A percentile compares a stretch with the other conserved stretches of the same genome.
Evolutionary conservation across 2,888 invertebrate species (phyloP).

Genomic region (Rhorus exstirpatorius): DNA sequence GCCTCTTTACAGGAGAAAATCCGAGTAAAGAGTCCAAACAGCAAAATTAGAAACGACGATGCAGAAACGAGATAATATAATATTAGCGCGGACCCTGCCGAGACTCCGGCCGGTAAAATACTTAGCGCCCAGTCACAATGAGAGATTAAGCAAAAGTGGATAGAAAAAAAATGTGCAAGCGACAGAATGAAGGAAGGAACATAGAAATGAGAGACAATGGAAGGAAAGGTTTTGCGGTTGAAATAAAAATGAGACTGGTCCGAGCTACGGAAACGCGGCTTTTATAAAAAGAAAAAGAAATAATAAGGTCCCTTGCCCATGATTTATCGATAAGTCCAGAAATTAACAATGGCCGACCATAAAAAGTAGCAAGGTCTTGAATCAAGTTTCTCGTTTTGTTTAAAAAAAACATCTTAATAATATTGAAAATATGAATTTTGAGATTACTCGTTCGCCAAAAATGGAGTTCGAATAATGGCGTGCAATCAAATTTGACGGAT

Average conservation of each 20-base stretch:
- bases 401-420: too few relatives aligned
- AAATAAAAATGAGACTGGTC: conserved; percentile 14
- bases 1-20: conserved; percentile 45
- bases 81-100: conserved; percentile 78
- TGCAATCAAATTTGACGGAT: conserved; percentile 5
- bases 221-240: conserved; percentile 19
- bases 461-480: conserved; percentile 5
- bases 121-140: conserved; percentile 70
- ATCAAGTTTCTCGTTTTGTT: too few relatives aligned
- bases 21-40: conserved; percentile 60
- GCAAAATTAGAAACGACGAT: conserved; percentile 83
- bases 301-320: background rate
- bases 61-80: conserved; percentile 85
- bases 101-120: conserved; percentile 72
- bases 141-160: conserved; percentile 61
- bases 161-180: conserved; percentile 54
- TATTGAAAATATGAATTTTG: background rate
- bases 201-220: conserved; percentile 35
- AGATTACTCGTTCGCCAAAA: background rate
- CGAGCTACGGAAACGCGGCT: conserved; percentile 10
- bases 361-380: background rate
- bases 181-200: conserved; percentile 36
- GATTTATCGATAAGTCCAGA: conserved; percentile 26
- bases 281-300: conserved; percentile 20
- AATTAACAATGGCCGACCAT: background rate